phyloP scores from a whole-genome alignment of 2,113 vertebrate genomes.

The Speoplatyrhinus poulsoni region DNA sequence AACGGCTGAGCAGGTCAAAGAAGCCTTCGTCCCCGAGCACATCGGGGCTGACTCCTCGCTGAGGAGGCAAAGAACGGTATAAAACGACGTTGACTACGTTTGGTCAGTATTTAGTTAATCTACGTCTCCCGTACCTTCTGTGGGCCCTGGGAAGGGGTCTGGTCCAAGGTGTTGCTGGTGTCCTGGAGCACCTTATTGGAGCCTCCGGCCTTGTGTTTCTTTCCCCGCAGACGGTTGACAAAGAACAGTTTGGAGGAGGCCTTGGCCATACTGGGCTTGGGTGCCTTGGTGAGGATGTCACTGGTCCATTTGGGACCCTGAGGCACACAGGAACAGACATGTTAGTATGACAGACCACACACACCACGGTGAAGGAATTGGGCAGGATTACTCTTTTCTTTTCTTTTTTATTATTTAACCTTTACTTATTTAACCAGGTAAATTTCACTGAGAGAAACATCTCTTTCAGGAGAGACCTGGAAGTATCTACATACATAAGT shows the following conservation, averaged over 20 bases:
- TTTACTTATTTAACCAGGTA: too few species aligned
- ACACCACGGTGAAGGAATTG: too few species aligned
- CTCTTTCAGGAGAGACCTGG: too few species aligned
- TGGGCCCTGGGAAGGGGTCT: slow-evolving; percentile 51
- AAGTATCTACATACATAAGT: too few species aligned
- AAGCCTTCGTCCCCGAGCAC: slow-evolving; percentile 89
- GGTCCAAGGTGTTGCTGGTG: slow-evolving; percentile 86
- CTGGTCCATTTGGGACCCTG: slow-evolving; percentile 92
- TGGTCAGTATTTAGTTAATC: not conserved
- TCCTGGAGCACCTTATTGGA: slow-evolving; percentile 89
- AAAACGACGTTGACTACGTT: not conserved
- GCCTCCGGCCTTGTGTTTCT: slow-evolving; percentile 84
- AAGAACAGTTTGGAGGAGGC: slow-evolving; percentile 93
- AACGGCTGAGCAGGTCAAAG: slow-evolving; percentile 93
- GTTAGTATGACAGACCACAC: not conserved
- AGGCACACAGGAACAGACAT: slow-evolving; percentile 4
- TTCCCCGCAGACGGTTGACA: slow-evolving; percentile 89
- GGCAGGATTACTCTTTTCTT: too few species aligned
- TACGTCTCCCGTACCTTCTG: slow-evolving; percentile 79
- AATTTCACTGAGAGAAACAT: too few species aligned
- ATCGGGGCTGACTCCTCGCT: slow-evolving; percentile 83
- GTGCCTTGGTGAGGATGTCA: slow-evolving; percentile 88
- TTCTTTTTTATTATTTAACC: too few species aligned
- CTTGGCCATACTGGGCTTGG: slow-evolving; percentile 86
- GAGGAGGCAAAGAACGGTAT: not conserved